phyloP scores from a whole-genome alignment of 2,113 vertebrate genomes.

The Corythoichthys intestinalis region DNA sequence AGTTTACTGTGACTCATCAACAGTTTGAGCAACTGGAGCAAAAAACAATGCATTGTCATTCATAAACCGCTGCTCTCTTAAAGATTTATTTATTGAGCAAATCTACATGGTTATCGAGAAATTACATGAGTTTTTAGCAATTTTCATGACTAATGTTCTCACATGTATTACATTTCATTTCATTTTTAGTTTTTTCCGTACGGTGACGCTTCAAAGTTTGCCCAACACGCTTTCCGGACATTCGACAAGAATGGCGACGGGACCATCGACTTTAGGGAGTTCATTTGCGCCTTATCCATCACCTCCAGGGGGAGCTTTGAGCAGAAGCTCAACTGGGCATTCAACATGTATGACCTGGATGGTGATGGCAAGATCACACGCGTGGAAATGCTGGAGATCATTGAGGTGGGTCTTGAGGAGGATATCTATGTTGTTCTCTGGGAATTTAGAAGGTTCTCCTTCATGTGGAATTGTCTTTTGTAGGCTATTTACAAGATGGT shows the following conservation, averaged over 20 bases:
- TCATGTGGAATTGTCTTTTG: neutral
- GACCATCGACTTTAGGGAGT: constrained; percentile 98
- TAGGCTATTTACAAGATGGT: constrained; percentile 99
- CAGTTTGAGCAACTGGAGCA: neutral
- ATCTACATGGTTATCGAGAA: too few species aligned
- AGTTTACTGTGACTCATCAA: constrained; percentile 14
- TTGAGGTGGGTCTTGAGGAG: constrained; percentile 60
- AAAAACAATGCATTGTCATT: neutral
- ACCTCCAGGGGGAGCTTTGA: constrained; percentile 97
- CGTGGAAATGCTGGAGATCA: constrained; percentile 96
- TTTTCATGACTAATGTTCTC: too few species aligned
- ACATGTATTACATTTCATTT: neutral
- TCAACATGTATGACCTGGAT: constrained; percentile 97
- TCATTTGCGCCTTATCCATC: constrained; percentile 95
- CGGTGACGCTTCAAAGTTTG: constrained; percentile 95
- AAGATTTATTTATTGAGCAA: too few species aligned
- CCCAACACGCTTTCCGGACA: constrained; percentile 94
- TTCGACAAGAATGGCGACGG: constrained; percentile 97
- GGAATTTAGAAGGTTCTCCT: neutral
- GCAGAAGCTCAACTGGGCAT: constrained; percentile 98
- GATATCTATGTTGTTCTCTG: neutral
- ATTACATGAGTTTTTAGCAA: too few species aligned
- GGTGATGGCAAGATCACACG: constrained; percentile 95
- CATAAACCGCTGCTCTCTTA: too few species aligned
- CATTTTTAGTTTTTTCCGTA: constrained; percentile 89